Evolutionary conservation across 2,113 vertebrate species (phyloP).

Genomic region (Thermophis baileyi): DNA sequence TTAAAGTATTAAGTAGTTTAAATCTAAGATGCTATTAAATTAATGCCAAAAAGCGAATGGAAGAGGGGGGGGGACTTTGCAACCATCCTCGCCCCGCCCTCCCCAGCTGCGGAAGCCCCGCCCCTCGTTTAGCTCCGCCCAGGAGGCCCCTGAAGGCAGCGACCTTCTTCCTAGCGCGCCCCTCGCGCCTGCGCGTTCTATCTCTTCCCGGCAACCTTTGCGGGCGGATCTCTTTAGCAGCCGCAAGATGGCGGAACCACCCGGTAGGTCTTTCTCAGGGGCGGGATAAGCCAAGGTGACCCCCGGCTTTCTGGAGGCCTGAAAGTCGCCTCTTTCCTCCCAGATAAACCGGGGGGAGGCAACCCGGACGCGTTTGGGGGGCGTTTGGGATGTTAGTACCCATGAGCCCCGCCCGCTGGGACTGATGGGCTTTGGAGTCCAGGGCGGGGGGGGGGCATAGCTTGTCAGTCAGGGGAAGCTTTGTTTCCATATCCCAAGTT

Average conservation of each 20-base stretch:
- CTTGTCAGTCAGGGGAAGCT: neutral
- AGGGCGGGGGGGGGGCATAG: neutral
- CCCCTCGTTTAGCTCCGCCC: neutral
- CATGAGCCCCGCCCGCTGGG: neutral
- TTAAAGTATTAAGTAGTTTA: neutral
- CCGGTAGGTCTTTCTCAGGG: constrained; percentile 34
- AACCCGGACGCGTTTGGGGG: neutral
- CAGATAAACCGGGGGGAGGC: neutral
- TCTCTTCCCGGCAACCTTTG: neutral
- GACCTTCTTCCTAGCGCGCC: constrained; percentile 30
- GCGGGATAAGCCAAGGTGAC: neutral
- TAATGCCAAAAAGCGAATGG: neutral
- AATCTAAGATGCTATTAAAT: neutral
- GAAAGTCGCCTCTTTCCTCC: neutral
- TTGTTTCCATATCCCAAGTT: neutral
- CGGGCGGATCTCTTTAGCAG: neutral
- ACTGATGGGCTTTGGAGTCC: neutral
- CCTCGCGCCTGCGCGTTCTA: neutral
- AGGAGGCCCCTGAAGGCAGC: neutral
- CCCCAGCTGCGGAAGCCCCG: neutral
- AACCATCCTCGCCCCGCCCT: neutral
- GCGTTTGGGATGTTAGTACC: neutral
- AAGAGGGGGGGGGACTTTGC: no score
- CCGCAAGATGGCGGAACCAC: constrained; percentile 56
- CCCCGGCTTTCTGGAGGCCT: neutral